phyloP scores from a whole-genome alignment of 2,113 vertebrate species.

The Phycodurus eques region DNA sequence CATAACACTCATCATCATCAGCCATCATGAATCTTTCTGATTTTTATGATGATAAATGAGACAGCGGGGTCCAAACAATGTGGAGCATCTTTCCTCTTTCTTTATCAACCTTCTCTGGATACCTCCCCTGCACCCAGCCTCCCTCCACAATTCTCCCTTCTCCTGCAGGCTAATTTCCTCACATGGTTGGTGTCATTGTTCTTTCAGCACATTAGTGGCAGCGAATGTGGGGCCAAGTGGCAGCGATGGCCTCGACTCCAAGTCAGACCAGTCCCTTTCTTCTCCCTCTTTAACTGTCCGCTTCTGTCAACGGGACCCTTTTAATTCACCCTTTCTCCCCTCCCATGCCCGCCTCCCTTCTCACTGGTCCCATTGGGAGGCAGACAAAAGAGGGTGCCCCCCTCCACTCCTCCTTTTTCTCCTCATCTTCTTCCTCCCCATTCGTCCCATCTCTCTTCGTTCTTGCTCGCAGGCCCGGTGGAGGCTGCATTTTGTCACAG shows the following conservation, averaged over 20 bases:
- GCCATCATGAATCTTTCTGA: constrained; percentile 36
- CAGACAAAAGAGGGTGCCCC: constrained; percentile 72
- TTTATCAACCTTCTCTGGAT: neutral
- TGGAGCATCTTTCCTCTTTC: neutral
- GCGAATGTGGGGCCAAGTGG: constrained; percentile 54
- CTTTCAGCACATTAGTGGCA: constrained; percentile 66
- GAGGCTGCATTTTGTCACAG: constrained; percentile 79
- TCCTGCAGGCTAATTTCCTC: constrained; percentile 41
- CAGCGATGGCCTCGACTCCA: constrained; percentile 42
- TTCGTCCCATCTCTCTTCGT: constrained; percentile 31
- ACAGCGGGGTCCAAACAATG: neutral
- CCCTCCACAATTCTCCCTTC: neutral
- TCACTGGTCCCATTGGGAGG: constrained; percentile 61
- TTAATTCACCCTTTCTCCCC: constrained; percentile 64
- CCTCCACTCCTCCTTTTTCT: constrained; percentile 4
- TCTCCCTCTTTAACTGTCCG: constrained; percentile 55
- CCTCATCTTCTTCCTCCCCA: constrained; percentile 23
- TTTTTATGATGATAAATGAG: constrained; percentile 49
- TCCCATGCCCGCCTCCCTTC: constrained; percentile 41
- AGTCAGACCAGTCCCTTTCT: constrained; percentile 46
- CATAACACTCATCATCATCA: constrained; percentile 39
- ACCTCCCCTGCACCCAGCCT: neutral
- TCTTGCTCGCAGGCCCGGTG: constrained; percentile 55
- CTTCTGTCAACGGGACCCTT: constrained; percentile 67
- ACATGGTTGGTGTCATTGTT: constrained; percentile 70